Percentiles rank a stretch among this genome's conserved stretches.
These are phyloP conservation scores for Anorthoa munda DNA, from an alignment of 2,888 invertebrate genomes.

Conservation along the genomic window DNA sequence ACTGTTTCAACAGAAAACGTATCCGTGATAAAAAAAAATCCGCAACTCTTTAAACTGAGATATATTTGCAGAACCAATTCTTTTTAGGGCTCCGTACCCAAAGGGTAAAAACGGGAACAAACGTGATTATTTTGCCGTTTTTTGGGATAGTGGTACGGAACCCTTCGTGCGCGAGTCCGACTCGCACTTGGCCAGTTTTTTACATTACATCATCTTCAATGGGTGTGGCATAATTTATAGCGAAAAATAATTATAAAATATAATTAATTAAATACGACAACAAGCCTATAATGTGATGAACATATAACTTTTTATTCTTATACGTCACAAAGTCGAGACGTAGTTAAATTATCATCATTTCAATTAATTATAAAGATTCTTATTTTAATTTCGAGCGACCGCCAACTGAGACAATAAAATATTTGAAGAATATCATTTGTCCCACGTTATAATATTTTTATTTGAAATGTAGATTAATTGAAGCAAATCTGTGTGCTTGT, in stretches of 20 bases:
- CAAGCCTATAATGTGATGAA: slow-evolving; percentile 12
- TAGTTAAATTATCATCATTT: slow-evolving; percentile 21
- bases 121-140: too few species aligned
- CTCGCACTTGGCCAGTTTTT: too few species aligned
- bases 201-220: slow-evolving; percentile 38
- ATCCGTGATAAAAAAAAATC: slow-evolving; percentile 36
- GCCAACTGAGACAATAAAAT: slow-evolving; percentile 33
- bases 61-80: slow-evolving; percentile 6
- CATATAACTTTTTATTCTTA: slow-evolving; percentile 7
- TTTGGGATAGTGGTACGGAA: too few species aligned
- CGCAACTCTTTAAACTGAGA: slow-evolving; percentile 20
- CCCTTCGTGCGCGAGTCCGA: too few species aligned
- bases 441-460: slow-evolving; percentile 18
- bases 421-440: slow-evolving; percentile 21
- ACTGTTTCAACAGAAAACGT: slow-evolving; percentile 30
- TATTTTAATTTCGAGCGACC: not conserved
- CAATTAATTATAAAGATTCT: slow-evolving; percentile 30
- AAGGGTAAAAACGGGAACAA: too few species aligned
- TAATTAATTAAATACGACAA: slow-evolving; percentile 26
- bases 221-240: slow-evolving; percentile 24
- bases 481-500: slow-evolving; percentile 16
- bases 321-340: slow-evolving; percentile 5
- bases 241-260: slow-evolving; percentile 30
- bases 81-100: too few species aligned
- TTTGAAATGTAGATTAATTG: slow-evolving; percentile 17